These are phyloP conservation scores for Ectemnius continuus DNA, from an alignment of 2,888 invertebrate genomes.

Conservation along the genomic window DNA sequence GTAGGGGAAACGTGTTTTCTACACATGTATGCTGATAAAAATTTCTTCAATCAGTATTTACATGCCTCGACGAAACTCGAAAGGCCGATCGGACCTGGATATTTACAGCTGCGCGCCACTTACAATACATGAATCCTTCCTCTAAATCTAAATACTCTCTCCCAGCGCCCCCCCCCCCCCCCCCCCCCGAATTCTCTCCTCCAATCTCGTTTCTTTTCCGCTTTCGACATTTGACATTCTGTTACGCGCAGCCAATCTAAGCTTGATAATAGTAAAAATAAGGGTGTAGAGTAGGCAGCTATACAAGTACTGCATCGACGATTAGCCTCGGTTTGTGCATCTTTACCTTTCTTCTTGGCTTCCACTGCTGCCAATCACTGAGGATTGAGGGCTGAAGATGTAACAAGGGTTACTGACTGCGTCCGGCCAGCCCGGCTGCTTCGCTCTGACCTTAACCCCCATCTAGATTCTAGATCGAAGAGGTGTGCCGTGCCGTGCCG, in stretches of 20 bases:
- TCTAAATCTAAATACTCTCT: neutral
- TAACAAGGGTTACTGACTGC: too few species aligned
- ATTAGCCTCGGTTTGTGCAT: slow-evolving; percentile 4
- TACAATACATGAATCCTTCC: neutral
- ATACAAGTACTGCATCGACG: slow-evolving; percentile 22
- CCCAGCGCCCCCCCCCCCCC: too few species aligned
- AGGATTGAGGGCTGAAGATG: neutral
- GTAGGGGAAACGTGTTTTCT: slow-evolving; percentile 36
- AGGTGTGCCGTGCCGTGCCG: too few species aligned
- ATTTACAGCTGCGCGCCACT: neutral
- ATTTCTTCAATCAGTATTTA: slow-evolving; percentile 41
- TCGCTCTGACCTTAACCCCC: too few species aligned
- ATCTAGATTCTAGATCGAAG: too few species aligned
- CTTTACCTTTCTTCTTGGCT: neutral
- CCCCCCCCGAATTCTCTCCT: slow-evolving; percentile 19
- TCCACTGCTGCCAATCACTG: slow-evolving; percentile 8
- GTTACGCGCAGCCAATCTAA: slow-evolving; percentile 14
- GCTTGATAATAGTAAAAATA: slow-evolving; percentile 35
- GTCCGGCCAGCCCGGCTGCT: too few species aligned
- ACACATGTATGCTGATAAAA: slow-evolving; percentile 34
- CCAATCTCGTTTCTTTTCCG: slow-evolving; percentile 19
- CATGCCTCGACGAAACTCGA: slow-evolving; percentile 18
- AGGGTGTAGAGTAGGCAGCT: slow-evolving; percentile 38
- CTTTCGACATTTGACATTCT: slow-evolving; percentile 16
- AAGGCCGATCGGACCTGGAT: neutral